These are phyloP conservation scores for Euphonia xanthogaster DNA, from an alignment of 2,797 vertebrate genomes.

Conservation along the genomic window DNA sequence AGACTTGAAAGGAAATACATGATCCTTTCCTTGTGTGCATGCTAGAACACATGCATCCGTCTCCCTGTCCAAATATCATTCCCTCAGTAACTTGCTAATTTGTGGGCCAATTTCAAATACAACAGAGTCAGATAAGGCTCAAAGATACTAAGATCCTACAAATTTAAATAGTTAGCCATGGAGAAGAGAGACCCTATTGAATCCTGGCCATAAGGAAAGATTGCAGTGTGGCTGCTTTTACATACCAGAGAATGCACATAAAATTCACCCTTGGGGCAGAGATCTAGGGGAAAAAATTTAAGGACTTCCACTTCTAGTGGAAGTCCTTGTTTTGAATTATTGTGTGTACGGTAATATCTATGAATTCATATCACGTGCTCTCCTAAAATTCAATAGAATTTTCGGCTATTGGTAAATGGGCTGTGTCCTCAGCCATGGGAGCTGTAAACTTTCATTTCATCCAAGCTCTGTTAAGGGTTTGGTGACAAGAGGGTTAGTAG, in stretches of 20 bases:
- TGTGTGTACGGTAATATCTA: background rate
- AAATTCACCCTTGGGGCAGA: background rate
- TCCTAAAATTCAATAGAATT: background rate
- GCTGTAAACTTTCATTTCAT: background rate
- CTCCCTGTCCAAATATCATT: background rate
- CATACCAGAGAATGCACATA: background rate
- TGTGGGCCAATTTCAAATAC: background rate
- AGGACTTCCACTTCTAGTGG: background rate
- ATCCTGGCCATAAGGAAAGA: background rate
- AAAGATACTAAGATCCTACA: background rate
- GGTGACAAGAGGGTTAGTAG: background rate
- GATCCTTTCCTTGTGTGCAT: background rate
- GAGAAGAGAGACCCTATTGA: background rate
- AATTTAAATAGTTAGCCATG: background rate
- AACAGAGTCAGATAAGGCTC: background rate
- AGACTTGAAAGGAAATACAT: background rate
- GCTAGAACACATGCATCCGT: background rate
- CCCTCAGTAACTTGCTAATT: background rate
- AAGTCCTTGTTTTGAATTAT: background rate
- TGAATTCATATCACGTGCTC: background rate
- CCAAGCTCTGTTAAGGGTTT: background rate
- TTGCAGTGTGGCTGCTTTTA: background rate
- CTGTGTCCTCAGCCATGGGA: background rate
- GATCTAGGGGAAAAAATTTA: background rate
- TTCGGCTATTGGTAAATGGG: background rate